phyloP scores from a whole-genome alignment of 2,888 invertebrate species.

The Luffia ferchaultella region DNA sequence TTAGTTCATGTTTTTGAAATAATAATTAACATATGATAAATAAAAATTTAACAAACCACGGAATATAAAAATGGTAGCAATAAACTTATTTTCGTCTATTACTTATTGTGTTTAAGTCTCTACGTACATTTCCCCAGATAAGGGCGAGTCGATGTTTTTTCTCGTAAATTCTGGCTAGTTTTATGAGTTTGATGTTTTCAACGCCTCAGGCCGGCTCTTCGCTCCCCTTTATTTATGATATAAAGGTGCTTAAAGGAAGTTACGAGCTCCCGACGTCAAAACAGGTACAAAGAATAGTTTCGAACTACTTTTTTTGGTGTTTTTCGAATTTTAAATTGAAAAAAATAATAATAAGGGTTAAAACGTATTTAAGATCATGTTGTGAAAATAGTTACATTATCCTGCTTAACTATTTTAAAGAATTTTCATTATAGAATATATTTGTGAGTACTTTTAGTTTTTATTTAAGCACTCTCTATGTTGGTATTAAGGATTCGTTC shows the following conservation, averaged over 20 bases:
- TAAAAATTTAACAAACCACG: no score
- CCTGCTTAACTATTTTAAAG: no score
- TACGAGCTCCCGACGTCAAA: conserved; percentile 19
- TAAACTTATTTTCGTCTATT: background rate
- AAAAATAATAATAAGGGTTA: no score
- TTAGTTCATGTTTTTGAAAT: no score
- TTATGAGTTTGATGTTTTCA: conserved; percentile 22
- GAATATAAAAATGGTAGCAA: background rate
- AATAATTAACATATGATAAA: no score
- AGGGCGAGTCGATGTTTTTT: conserved; percentile 21
- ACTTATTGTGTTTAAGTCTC: background rate
- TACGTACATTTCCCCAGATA: conserved; percentile 1
- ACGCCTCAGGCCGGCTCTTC: conserved; percentile 1
- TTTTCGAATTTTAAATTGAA: background rate
- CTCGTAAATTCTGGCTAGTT: conserved; percentile 38
- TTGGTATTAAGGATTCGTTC: no score
- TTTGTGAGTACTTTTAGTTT: no score
- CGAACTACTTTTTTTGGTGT: background rate
- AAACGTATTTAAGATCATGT: no score
- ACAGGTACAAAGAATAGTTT: background rate
- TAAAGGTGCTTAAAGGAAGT: conserved; percentile 29
- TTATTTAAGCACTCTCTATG: no score
- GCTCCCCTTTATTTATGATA: conserved; percentile 29
- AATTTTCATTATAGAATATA: no score
- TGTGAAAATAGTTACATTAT: no score